Conservation (phyloP, 1,140 invertebrate species). For the Propsilocerus akamusi region DNA sequence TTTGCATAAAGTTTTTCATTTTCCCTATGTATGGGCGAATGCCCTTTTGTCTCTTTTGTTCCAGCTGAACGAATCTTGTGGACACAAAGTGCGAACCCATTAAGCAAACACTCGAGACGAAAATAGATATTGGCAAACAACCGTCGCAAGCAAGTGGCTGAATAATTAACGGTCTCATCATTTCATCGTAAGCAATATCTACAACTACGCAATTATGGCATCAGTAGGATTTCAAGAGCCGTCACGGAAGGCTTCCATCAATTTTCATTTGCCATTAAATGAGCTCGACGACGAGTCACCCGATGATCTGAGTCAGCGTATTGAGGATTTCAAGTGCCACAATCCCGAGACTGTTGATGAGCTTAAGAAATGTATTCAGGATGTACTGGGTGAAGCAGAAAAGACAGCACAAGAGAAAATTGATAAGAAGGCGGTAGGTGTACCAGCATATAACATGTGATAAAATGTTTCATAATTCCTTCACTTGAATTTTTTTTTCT, state of each 20-base stretch:
- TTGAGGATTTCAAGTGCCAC: not conserved
- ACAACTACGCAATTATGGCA: too few species aligned
- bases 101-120: too few species aligned
- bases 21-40: too few species aligned
- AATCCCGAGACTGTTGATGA: not conserved
- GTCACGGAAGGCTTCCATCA: not conserved
- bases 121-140: too few species aligned
- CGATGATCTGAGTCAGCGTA: not conserved
- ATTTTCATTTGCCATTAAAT: not conserved
- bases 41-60: too few species aligned
- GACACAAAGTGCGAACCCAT: too few species aligned
- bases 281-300: not conserved
- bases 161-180: too few species aligned
- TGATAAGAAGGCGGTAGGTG: not conserved
- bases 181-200: too few species aligned
- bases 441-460: not conserved
- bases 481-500: not conserved
- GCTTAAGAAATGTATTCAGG: not conserved
- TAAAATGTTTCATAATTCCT: not conserved
- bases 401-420: not conserved
- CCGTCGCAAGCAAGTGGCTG: too few species aligned
- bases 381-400: not conserved
- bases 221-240: not conserved
- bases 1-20: too few species aligned
- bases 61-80: too few species aligned